Evolutionary conservation across 1,140 invertebrate genomes (phyloP).

Genomic region (Brachystomella parvula): DNA sequence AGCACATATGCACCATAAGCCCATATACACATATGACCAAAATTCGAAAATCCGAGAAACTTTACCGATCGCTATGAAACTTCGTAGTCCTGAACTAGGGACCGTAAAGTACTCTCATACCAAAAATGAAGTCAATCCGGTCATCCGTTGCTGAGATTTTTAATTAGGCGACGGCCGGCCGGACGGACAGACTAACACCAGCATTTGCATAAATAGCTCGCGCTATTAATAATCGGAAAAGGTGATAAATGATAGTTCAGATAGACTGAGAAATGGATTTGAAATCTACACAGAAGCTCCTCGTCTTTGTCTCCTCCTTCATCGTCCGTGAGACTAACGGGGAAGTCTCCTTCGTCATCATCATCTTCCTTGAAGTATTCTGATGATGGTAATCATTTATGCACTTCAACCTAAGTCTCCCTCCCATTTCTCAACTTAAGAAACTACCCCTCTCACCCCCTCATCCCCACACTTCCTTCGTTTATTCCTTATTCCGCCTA

Average conservation of each 20-base stretch:
- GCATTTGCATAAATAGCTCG: too few relatives aligned
- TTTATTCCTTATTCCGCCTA: not conserved
- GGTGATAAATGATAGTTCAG: not conserved
- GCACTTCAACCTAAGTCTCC: not conserved
- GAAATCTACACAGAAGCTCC: not conserved
- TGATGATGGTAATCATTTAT: constrained; percentile 4
- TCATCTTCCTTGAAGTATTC: not conserved
- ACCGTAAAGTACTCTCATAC: too few relatives aligned
- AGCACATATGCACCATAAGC: too few relatives aligned
- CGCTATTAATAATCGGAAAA: not conserved
- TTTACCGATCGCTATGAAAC: too few relatives aligned
- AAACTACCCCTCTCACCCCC: too few relatives aligned
- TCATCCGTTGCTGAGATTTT: too few relatives aligned
- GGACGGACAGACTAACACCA: too few relatives aligned
- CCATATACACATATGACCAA: too few relatives aligned
- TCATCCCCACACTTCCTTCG: not conserved
- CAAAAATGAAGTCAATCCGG: too few relatives aligned
- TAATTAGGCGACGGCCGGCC: too few relatives aligned
- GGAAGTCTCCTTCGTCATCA: not conserved
- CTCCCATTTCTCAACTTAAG: constrained; percentile 8
- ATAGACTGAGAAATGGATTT: not conserved
- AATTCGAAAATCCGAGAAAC: too few relatives aligned
- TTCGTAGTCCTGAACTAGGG: too few relatives aligned
- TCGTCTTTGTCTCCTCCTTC: not conserved
- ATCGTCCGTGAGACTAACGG: not conserved